A percentile compares a stretch with the other conserved stretches of the same genome.
Conservation (phyloP, 2,888 invertebrate genomes). For the Polietes domitor region DNA sequence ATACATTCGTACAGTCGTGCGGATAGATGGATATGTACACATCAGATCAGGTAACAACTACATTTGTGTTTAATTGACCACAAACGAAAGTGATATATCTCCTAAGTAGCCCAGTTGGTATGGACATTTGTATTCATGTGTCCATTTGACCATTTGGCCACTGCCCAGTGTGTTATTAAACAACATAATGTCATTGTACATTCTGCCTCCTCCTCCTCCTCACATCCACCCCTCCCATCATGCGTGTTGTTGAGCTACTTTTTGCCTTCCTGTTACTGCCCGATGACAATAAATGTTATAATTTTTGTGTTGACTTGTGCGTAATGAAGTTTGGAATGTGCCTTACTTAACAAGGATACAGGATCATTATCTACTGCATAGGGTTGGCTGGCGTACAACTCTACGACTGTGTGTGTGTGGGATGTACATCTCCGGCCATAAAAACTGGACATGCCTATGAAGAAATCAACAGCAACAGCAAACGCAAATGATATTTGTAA, state of each 20-base stretch:
- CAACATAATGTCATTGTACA: slow-evolving; percentile 33
- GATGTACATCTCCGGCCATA: slow-evolving; percentile 41
- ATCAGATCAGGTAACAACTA: background rate
- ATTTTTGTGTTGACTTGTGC: slow-evolving; percentile 32
- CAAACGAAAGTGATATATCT: background rate
- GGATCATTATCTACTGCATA: slow-evolving; percentile 1
- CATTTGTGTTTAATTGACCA: slow-evolving; percentile 25
- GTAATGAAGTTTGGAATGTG: slow-evolving; percentile 23
- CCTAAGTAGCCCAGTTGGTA: background rate
- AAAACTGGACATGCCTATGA: slow-evolving; percentile 48
- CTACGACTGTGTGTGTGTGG: background rate
- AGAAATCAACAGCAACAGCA: slow-evolving; percentile 31
- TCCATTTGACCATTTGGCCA: background rate
- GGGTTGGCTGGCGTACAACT: background rate
- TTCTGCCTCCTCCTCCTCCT: background rate
- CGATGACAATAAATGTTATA: slow-evolving; percentile 38
- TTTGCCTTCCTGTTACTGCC: background rate
- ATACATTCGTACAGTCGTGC: too few relatives aligned
- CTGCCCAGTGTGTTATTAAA: slow-evolving; percentile 7
- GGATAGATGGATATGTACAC: background rate
- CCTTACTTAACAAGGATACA: slow-evolving; percentile 10
- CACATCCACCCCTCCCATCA: too few relatives aligned
- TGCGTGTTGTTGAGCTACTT: too few relatives aligned
- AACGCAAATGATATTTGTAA: slow-evolving; percentile 32
- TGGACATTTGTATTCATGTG: slow-evolving; percentile 8